phyloP scores from a whole-genome alignment of 2,888 invertebrate species.

The Lasioglossum leucozonium region DNA sequence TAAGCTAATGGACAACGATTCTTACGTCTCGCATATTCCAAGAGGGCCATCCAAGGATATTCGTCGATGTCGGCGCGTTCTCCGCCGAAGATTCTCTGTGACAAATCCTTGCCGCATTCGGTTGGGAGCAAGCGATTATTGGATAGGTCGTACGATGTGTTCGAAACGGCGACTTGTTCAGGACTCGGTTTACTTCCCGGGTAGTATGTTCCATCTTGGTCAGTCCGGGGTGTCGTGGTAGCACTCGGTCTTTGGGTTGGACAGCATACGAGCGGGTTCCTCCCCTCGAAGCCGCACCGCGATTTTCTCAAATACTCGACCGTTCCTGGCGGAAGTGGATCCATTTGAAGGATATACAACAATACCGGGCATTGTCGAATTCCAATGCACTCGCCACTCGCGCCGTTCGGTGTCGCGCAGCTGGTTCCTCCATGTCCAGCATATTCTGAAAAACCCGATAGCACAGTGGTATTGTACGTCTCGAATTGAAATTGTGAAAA shows the following conservation, averaged over 20 bases:
- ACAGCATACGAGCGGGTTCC: slow-evolving; percentile 87
- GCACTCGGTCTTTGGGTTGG: slow-evolving; percentile 14
- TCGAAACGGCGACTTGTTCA: too few species aligned
- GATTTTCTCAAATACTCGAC: slow-evolving; percentile 87
- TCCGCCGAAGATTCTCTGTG: slow-evolving; percentile 85
- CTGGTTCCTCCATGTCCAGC: slow-evolving; percentile 5
- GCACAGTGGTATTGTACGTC: background rate
- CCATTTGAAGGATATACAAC: slow-evolving; percentile 82
- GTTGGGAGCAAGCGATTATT: slow-evolving; percentile 74
- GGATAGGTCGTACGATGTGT: slow-evolving; percentile 19
- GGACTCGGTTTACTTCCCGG: too few species aligned
- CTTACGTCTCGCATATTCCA: slow-evolving; percentile 84
- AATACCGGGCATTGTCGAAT: slow-evolving; percentile 85
- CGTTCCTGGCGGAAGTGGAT: slow-evolving; percentile 82
- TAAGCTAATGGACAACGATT: slow-evolving; percentile 13
- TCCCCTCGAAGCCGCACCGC: slow-evolving; percentile 89
- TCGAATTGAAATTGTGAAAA: background rate
- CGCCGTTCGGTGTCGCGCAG: slow-evolving; percentile 84
- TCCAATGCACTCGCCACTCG: slow-evolving; percentile 85
- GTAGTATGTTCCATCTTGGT: too few species aligned
- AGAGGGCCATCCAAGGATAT: slow-evolving; percentile 87
- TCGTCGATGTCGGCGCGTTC: slow-evolving; percentile 85
- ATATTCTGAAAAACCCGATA: slow-evolving; percentile 33
- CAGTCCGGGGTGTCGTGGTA: background rate
- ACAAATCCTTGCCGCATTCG: slow-evolving; percentile 77